Evolutionary conservation across 2,113 vertebrate species (phyloP), one percentile per base, ranked within the genome.

Genomic region (Stigmatopora nigra): DNA sequence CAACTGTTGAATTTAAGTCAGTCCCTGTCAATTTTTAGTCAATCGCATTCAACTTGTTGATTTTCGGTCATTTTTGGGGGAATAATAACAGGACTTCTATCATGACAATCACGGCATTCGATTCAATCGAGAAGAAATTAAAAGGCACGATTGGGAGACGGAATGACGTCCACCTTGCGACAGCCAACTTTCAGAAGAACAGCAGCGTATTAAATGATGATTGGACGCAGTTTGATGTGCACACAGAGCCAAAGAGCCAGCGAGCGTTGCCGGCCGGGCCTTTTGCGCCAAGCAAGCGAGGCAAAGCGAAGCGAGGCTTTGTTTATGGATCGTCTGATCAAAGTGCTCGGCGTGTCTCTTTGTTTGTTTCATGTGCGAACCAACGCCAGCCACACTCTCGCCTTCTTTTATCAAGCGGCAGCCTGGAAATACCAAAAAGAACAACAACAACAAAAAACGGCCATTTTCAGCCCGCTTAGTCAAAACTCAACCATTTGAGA

Each of bases 271-370:
- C 57, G 58, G 76, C 75, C 57, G 58, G 69, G 84, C 79, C 84
- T 84, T 84, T 83, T 79, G 77, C 80, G 76, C 79, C 25, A 31
- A 31, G 25, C 25, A 3, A 31, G 25, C 25, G 25, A 31, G 25
- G 25, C 25, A 3, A 31, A 3, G 25, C 25, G 25, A 31, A 31
- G 69, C 13, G 53, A 56, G 82, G 74, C 79, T 88, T 87, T 88
- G 87, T 89, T 89, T 85, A 87, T 77, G 76, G 83, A 75, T 78
- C 70, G 82, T 81, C 76, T 89, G 89, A 91, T 91, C 89, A 90
- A 89, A 90, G 87, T 58, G 73, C 59, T 71, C 65, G 64, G 71
- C 84, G 66, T 73, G 73, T 85, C 83, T 85, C 78, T 82, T 82
- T 75, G 84, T 86, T 84, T 89, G 85, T 88, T 88, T 88, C 86